Evolutionary conservation across 2,113 vertebrate genomes (phyloP), one percentile per base, ranked within the genome.

Genomic region (Capricornis sumatraensis): DNA sequence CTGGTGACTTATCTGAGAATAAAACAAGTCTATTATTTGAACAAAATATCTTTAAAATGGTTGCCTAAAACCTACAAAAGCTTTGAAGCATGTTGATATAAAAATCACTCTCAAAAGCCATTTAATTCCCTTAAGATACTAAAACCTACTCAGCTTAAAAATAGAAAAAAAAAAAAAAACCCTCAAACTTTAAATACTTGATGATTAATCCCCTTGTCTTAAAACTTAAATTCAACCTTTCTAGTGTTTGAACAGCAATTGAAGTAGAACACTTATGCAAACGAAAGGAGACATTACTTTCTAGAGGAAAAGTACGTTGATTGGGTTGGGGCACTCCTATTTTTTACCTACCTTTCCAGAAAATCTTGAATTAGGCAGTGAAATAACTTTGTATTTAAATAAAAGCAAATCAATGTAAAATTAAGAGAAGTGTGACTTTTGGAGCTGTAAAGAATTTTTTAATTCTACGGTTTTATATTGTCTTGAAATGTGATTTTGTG

Each of bases 1-100:
- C 87, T 96, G 40, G 0, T 97, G 87, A 96, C 96, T 99, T 98
- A 98, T 97, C 96, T 97, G 88, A 97, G 45, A 98, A 97, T 95
- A 98, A 98, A 98, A 98, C 52, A 98, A 98, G 98, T 97, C 85
- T 57, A 90, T 97, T 98, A 97, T 98, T 98, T 98, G 93, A 96
- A 97, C 89, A 93, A 97, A 97, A 25, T 97, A 95, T 93, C 89
- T 95, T 98, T 98, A 98, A 98, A 98, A 95, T 84, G 58, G 45
- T 96, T 95, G 25, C 91, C 81, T 98, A 74, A 98, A 98, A 98
- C 47, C 97, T 96, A 88, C 21, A 55, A 98, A 98, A 97, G 78
- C 96, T 98, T 94, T 98, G 96, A 97, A 97, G 78, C 97, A 92
- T 98, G 78, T 98, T 96, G 94, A 98, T 98, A 92, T 96, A 98